Percentiles rank a stretch among this genome's conserved stretches.
Conservation (phyloP, 30 jellyfish, hydroid and myxozoan genomes). For the Phacellophora camtschatica region DNA sequence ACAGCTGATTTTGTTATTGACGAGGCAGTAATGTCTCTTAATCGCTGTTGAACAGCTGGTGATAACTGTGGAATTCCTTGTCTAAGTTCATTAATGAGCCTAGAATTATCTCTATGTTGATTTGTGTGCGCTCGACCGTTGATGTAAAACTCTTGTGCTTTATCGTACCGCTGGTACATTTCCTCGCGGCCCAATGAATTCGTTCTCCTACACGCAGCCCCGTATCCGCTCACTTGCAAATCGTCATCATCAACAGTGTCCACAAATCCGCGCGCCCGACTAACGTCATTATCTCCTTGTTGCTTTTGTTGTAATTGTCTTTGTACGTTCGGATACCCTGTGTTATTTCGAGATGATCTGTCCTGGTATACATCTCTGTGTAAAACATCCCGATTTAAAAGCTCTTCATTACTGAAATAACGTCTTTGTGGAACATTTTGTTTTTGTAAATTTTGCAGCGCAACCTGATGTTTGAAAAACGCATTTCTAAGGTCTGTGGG, state of each 20-base stretch:
- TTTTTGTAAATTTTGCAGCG: slow-evolving; percentile 18
- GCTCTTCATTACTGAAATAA: slow-evolving; percentile 48
- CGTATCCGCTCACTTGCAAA: slow-evolving; percentile 54
- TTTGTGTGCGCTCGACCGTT: slow-evolving; percentile 16
- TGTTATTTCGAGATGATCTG: neutral
- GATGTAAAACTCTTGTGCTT: slow-evolving; percentile 5
- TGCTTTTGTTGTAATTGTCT: neutral
- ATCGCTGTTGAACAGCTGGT: slow-evolving; percentile 53
- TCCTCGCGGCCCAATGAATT: slow-evolving; percentile 53
- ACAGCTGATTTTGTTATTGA: neutral
- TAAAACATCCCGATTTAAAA: neutral
- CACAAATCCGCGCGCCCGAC: neutral
- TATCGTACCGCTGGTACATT: neutral
- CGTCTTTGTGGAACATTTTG: slow-evolving; percentile 48
- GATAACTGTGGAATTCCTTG: slow-evolving; percentile 40
- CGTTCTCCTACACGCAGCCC: slow-evolving; percentile 48
- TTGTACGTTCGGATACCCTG: neutral
- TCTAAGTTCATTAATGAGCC: neutral
- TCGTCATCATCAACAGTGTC: slow-evolving; percentile 35
- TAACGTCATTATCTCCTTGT: neutral
- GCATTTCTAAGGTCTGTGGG: slow-evolving; percentile 47
- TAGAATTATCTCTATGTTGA: slow-evolving; percentile 5
- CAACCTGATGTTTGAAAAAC: slow-evolving; percentile 57
- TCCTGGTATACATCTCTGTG: neutral
- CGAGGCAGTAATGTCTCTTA: slow-evolving; percentile 12